A percentile compares a stretch with the other conserved stretches of the same genome.
phyloP scores from a whole-genome alignment of 2,888 invertebrate genomes.

The Phorcus lineatus region DNA sequence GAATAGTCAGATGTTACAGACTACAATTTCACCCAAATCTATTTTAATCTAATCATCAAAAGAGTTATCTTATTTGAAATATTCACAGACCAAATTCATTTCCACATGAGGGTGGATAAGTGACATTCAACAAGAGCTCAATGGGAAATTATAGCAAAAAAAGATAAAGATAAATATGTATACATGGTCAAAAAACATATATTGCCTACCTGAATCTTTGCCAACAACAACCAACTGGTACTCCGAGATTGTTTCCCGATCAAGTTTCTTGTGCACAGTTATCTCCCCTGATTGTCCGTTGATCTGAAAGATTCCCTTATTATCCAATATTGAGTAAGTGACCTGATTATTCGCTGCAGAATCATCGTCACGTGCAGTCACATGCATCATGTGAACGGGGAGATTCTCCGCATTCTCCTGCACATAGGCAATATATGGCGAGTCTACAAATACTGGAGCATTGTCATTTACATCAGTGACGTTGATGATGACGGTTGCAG shows the following conservation, averaged over 20 bases:
- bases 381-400: slow-evolving; percentile 78
- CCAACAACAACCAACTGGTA: slow-evolving; percentile 92
- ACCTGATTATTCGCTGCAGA: slow-evolving; percentile 93
- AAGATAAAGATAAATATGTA: background rate
- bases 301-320: slow-evolving; percentile 87
- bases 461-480: slow-evolving; percentile 96
- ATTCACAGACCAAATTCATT: background rate
- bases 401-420: slow-evolving; percentile 84
- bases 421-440: slow-evolving; percentile 94
- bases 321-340: slow-evolving; percentile 94
- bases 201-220: slow-evolving; percentile 85
- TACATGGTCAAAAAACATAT: background rate
- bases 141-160: background rate
- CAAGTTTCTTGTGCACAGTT: slow-evolving; percentile 83
- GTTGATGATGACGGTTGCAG: slow-evolving; percentile 84
- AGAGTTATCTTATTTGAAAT: no score
- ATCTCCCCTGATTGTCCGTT: slow-evolving; percentile 77
- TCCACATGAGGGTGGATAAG: background rate
- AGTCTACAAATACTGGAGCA: slow-evolving; percentile 92
- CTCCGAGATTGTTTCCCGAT: slow-evolving; percentile 87
- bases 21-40: no score
- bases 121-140: background rate
- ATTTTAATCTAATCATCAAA: no score
- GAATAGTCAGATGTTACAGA: no score
- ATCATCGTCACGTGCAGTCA: slow-evolving; percentile 93